Percentiles rank a stretch among this genome's conserved stretches.
phyloP scores from a whole-genome alignment of 53 echinoderm and acorn worm genomes.

The Mesocentrotus franciscanus region DNA sequence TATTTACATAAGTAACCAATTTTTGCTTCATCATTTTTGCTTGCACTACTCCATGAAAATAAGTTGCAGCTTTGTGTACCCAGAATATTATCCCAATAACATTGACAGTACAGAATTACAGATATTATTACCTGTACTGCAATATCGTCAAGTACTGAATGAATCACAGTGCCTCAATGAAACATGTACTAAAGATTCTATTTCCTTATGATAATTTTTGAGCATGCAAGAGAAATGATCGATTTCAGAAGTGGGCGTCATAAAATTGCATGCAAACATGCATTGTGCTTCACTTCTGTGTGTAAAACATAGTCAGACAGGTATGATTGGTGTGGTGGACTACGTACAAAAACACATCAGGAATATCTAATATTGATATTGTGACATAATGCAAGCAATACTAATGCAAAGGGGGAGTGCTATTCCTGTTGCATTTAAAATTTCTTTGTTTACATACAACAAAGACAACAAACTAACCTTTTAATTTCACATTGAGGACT shows the following conservation, averaged over 20 bases:
- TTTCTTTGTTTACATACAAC: neutral
- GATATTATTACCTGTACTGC: neutral
- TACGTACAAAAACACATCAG: neutral
- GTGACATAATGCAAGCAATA: neutral
- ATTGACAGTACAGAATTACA: too few species aligned
- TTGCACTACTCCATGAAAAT: neutral
- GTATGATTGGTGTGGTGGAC: neutral
- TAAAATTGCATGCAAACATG: neutral
- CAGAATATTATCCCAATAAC: neutral
- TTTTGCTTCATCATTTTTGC: neutral
- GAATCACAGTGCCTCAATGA: neutral
- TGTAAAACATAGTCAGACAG: neutral
- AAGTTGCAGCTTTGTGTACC: neutral
- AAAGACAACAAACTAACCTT: neutral
- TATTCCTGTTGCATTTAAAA: neutral
- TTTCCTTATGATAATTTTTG: neutral
- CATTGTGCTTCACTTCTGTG: neutral
- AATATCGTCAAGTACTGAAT: neutral
- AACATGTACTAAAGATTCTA: neutral
- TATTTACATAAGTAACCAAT: neutral
- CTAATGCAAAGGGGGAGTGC: neutral
- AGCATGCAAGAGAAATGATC: neutral
- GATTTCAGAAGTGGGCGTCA: neutral
- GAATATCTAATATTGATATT: neutral
- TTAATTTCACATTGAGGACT: neutral